Percentiles rank a stretch among this genome's conserved stretches.
These are phyloP conservation scores for Coenobita brevimanus DNA, from an alignment of 1,140 invertebrate species.

Conservation along the genomic window DNA sequence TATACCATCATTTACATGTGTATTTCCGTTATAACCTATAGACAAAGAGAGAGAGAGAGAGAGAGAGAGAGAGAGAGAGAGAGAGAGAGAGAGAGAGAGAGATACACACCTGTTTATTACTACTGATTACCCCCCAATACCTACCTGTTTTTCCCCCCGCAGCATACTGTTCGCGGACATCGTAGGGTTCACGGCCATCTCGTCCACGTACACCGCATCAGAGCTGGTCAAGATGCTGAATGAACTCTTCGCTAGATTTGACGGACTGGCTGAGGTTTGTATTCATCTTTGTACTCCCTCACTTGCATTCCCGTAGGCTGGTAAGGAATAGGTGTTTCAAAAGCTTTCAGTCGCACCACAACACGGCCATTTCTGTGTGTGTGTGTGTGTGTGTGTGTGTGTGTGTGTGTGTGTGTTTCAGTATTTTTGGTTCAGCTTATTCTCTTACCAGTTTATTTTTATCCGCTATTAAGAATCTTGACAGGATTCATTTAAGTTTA, in stretches of 20 bases:
- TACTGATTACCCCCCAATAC: neutral
- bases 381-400: constrained; percentile 9
- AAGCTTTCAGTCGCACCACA: too few relatives aligned
- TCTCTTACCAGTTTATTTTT: too few relatives aligned
- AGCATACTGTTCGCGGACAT: constrained; percentile 83
- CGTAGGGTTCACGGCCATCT: constrained; percentile 94
- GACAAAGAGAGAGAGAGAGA: constrained; percentile 5
- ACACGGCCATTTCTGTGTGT: neutral
- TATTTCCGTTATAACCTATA: too few relatives aligned
- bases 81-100: too few relatives aligned
- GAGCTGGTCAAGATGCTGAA: constrained; percentile 95
- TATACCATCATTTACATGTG: too few relatives aligned
- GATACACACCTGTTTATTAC: neutral
- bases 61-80: neutral
- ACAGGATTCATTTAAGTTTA: too few relatives aligned
- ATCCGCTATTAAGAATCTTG: too few relatives aligned
- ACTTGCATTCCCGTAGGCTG: too few relatives aligned
- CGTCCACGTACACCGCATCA: constrained; percentile 94
- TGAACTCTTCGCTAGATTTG: constrained; percentile 94
- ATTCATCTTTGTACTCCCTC: neutral
- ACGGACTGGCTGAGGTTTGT: constrained; percentile 87
- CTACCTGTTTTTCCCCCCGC: neutral
- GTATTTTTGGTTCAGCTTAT: too few relatives aligned
- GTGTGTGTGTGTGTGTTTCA: neutral
- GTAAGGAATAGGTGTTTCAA: too few relatives aligned